Conservation (phyloP, 2,797 vertebrate species). For the Helarctos malayanus region DNA sequence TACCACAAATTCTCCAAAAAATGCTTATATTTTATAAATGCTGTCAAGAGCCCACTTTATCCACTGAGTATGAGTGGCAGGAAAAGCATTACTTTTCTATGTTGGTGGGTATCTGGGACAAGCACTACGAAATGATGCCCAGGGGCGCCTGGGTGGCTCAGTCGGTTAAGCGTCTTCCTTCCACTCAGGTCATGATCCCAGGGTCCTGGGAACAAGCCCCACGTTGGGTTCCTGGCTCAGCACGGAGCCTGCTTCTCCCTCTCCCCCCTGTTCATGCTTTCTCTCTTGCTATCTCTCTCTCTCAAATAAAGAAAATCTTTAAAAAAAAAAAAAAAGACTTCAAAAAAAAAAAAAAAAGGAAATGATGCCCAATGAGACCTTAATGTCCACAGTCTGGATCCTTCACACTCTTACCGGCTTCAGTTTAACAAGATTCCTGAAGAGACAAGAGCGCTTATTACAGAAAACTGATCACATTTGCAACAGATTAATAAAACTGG, state of each 20-base stretch:
- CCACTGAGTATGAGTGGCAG: not conserved
- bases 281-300: not conserved
- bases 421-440: constrained; percentile 33
- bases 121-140: not conserved
- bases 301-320: not conserved
- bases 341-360: not conserved
- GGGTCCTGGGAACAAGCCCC: not conserved
- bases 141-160: not conserved
- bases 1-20: not conserved
- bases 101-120: not conserved
- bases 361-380: not conserved
- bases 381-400: not conserved
- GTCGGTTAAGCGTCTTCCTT: not conserved
- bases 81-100: not conserved
- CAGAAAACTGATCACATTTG: constrained; percentile 65
- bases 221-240: not conserved
- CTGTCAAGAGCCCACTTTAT: not conserved
- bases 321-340: not conserved
- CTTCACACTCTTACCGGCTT: not conserved
- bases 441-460: not conserved
- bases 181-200: not conserved
- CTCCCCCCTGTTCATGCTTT: not conserved
- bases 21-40: not conserved
- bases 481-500: constrained; percentile 49
- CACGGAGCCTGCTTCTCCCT: not conserved